Evolutionary conservation across 2,888 invertebrate species (phyloP).

Genomic region (Anoplius nigerrimus): DNA sequence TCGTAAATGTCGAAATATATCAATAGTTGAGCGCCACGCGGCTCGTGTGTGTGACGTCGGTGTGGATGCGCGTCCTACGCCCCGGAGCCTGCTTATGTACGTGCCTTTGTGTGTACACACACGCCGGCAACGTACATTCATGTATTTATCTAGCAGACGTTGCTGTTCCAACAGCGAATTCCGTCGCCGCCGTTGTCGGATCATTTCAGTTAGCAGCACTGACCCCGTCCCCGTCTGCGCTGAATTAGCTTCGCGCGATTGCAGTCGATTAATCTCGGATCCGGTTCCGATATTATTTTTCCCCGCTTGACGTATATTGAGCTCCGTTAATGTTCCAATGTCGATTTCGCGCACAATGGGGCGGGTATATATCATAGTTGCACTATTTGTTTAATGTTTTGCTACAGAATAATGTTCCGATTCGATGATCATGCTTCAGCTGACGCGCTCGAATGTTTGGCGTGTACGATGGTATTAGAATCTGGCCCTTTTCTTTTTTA

Average conservation of each 20-base stretch:
- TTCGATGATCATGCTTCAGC: too few relatives aligned
- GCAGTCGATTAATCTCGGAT: too few relatives aligned
- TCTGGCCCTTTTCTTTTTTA: too few relatives aligned
- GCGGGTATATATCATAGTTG: too few relatives aligned
- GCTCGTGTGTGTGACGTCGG: not conserved
- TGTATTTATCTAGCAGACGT: slow-evolving; percentile 53
- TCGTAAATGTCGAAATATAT: slow-evolving; percentile 72
- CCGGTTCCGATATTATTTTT: too few relatives aligned
- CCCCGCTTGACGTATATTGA: too few relatives aligned
- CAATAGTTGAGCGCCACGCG: slow-evolving; percentile 58
- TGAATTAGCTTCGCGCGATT: slow-evolving; percentile 34
- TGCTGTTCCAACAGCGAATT: slow-evolving; percentile 23
- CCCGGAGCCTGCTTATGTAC: not conserved
- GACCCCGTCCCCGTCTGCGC: slow-evolving; percentile 47
- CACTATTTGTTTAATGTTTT: too few relatives aligned
- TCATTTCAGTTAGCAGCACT: slow-evolving; percentile 44
- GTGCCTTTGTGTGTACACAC: slow-evolving; percentile 2
- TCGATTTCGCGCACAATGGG: too few relatives aligned
- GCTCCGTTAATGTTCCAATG: too few relatives aligned
- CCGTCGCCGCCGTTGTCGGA: slow-evolving; percentile 39
- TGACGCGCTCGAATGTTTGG: too few relatives aligned
- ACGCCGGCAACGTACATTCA: slow-evolving; percentile 5
- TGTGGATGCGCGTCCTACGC: not conserved
- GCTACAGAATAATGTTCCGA: too few relatives aligned
- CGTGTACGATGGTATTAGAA: too few relatives aligned